Evolutionary conservation across 2,113 vertebrate species (phyloP), one percentile per base, ranked within the genome.

Genomic region (Sceloporus undulatus): DNA sequence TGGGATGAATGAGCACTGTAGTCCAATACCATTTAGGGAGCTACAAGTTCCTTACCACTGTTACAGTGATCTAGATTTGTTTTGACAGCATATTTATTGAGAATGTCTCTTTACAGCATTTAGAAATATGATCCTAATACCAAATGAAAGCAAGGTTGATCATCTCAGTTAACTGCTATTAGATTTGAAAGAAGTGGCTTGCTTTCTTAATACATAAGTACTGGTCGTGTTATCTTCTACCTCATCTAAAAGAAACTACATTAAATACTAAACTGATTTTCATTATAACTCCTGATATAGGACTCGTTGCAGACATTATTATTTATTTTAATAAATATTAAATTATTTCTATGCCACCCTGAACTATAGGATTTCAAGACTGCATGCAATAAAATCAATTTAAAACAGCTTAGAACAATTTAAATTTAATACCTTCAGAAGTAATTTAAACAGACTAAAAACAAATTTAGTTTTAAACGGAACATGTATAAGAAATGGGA

Each of bases 231-330:
- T 2, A 13, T 38, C 38, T 13, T 25, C 19, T 6, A 9, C 9
- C 40, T 29, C 42, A 25, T 27, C n/a, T 25, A 29, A 29, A 90
- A 40, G 7, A 71, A 93, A 93, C 89, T 89, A 85, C 87, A 87
- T 54, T 86, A 73, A 94, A 93, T 93, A 91, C 87, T 59, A 78
- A 93, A 77, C 88, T 93, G 29, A 65, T 85, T 90, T 88, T 92
- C 76, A 89, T 91, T 88, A 25, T 89, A 92, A 87, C 90, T 82
- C 66, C 27, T 73, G 18, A 80, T 93, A 84, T 4, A 2, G 4
- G 25, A 18, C 10, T 40, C 9, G 14, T 18, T 62, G 59, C 59
- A 62, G 18, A 18, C 18, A 62, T 62, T 62, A 62, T 16, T 62
- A 62, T 62, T 62, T 62, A 62, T 62, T 62, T 62, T 62, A 62